A percentile compares a stretch with the other conserved stretches of the same genome.
Conservation (phyloP, 2,888 invertebrate species). For the Tyria jacobaeae region DNA sequence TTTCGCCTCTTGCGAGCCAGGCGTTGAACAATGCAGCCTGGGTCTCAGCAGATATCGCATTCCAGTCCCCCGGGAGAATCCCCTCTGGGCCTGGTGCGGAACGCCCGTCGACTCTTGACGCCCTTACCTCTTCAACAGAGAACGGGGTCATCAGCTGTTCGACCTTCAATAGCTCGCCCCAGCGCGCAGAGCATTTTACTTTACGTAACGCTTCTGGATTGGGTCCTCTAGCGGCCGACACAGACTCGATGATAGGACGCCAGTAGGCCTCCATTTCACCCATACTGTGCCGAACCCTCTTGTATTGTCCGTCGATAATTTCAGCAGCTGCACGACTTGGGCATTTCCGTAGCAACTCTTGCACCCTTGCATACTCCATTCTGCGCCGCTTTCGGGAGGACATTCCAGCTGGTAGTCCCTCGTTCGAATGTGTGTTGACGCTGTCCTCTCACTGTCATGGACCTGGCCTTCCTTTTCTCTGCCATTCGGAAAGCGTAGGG, state of each 20-base stretch:
- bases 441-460: background rate
- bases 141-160: slow-evolving; percentile 19
- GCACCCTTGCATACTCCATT: slow-evolving; percentile 1
- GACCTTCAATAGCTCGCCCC: background rate
- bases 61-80: slow-evolving; percentile 5
- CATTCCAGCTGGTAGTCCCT: background rate
- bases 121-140: slow-evolving; percentile 1
- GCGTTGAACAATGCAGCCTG: slow-evolving; percentile 25
- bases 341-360: background rate
- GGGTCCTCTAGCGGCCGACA: slow-evolving; percentile 27
- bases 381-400: background rate
- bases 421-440: too few species aligned
- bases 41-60: slow-evolving; percentile 4
- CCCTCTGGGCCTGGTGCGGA: slow-evolving; percentile 20
- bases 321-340: background rate
- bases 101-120: slow-evolving; percentile 10
- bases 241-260: slow-evolving; percentile 26
- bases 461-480: background rate
- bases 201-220: slow-evolving; percentile 5
- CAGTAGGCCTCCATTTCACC: slow-evolving; percentile 22
- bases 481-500: background rate
- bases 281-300: background rate
- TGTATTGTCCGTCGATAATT: background rate
- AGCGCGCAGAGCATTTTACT: background rate
- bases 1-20: slow-evolving; percentile 19